phyloP scores from a whole-genome alignment of 2,888 invertebrate genomes.

The Dorcus hopei region DNA sequence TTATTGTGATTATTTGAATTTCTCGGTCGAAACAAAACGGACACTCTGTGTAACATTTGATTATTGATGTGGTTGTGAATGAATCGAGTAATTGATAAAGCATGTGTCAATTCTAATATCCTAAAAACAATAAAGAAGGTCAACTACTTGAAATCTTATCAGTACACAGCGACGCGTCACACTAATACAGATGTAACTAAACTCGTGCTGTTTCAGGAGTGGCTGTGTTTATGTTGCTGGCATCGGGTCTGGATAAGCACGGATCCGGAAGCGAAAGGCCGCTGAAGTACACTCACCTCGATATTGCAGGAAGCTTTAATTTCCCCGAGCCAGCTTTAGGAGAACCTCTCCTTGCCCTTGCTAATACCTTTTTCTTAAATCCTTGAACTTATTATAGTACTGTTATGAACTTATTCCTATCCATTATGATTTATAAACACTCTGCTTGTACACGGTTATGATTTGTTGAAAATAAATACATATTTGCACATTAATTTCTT shows the following conservation, averaged over 20 bases:
- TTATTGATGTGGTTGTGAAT: too few relatives aligned
- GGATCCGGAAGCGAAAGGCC: constrained; percentile 63
- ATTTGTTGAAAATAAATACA: constrained; percentile 9
- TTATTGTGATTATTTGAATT: too few relatives aligned
- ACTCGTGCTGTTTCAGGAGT: constrained; percentile 55
- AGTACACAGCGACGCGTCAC: too few relatives aligned
- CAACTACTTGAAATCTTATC: too few relatives aligned
- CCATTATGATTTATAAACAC: constrained; percentile 2
- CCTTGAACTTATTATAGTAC: constrained; percentile 7
- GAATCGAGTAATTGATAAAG: constrained; percentile 32
- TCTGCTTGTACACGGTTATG: not conserved
- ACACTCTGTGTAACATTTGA: too few relatives aligned
- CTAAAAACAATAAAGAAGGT: too few relatives aligned
- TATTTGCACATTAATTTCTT: too few relatives aligned
- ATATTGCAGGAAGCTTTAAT: constrained; percentile 75
- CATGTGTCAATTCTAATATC: too few relatives aligned
- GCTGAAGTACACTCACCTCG: constrained; percentile 76
- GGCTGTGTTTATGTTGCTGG: constrained; percentile 81
- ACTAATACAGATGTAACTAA: too few relatives aligned
- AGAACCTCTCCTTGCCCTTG: constrained; percentile 69
- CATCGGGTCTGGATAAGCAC: constrained; percentile 77
- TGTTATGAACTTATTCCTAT: not conserved
- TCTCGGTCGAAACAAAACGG: too few relatives aligned
- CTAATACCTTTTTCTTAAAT: constrained; percentile 52
- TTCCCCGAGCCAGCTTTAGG: constrained; percentile 72